Percentiles rank a stretch among this genome's conserved stretches.
phyloP scores from a whole-genome alignment of 1,140 invertebrate genomes.

The Aphis craccivora region DNA sequence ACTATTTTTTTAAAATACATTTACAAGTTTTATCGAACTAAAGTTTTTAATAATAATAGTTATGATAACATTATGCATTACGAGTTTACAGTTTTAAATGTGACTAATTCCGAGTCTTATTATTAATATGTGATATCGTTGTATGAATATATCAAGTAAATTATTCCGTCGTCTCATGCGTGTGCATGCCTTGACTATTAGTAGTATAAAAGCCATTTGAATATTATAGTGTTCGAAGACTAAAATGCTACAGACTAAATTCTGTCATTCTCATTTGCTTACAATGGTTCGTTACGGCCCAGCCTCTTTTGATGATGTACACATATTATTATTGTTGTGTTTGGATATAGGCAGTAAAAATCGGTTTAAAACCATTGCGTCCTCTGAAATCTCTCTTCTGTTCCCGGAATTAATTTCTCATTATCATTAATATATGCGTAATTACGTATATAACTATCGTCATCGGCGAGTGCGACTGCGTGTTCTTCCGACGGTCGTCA shows the following conservation, averaged over 20 bases:
- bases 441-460: not conserved
- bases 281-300: conserved; percentile 10
- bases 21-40: not conserved
- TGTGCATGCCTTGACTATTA: not conserved
- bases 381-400: not conserved
- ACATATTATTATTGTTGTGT: not conserved
- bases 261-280: conserved; percentile 19
- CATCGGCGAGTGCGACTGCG: not conserved
- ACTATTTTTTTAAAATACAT: not conserved
- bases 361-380: not conserved
- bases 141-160: not conserved
- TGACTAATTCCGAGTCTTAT: not conserved
- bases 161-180: not conserved
- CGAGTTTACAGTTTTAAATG: not conserved
- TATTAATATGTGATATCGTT: not conserved
- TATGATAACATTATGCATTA: not conserved
- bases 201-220: not conserved
- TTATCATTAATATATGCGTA: not conserved
- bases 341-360: not conserved
- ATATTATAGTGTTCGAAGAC: not conserved
- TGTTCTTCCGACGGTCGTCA: not conserved
- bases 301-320: not conserved
- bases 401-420: conserved; percentile 18
- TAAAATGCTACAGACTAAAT: not conserved
- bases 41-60: not conserved